These are phyloP conservation scores for Oithona nana DNA, from an alignment of 2,888 invertebrate species.

Conservation along the genomic window DNA sequence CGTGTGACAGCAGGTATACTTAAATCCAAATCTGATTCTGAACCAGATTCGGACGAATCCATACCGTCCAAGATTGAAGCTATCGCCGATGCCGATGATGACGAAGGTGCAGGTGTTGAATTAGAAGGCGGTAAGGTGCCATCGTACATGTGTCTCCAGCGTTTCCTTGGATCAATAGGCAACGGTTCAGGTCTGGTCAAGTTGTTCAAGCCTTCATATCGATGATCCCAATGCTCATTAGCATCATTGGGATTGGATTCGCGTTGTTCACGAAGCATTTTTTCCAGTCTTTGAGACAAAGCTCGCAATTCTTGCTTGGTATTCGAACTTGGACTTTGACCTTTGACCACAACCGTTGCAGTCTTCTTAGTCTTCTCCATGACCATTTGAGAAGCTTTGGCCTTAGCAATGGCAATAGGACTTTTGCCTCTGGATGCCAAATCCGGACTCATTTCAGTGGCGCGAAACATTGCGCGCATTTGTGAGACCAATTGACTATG, in stretches of 20 bases:
- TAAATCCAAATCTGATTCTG: neutral
- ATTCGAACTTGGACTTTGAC: neutral
- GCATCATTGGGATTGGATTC: neutral
- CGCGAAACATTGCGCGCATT: conserved; percentile 12
- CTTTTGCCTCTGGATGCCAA: conserved; percentile 5
- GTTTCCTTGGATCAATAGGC: neutral
- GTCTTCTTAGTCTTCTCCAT: neutral
- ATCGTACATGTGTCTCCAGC: neutral
- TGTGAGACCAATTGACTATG: conserved; percentile 2
- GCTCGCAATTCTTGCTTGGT: neutral
- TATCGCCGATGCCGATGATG: neutral
- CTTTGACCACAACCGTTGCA: neutral
- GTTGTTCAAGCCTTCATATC: neutral
- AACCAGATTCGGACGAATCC: neutral
- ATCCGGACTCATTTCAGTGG: conserved; percentile 13
- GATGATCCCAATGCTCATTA: neutral
- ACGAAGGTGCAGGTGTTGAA: neutral
- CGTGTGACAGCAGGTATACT: neutral
- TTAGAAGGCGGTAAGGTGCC: neutral
- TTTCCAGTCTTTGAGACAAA: conserved; percentile 15
- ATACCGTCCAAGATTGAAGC: neutral
- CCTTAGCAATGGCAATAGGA: neutral
- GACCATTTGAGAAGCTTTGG: neutral
- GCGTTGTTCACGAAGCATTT: neutral
- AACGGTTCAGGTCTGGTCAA: neutral